A percentile compares a stretch with the other conserved stretches of the same genome.
phyloP scores from a whole-genome alignment of 1,140 invertebrate genomes.

The Ooceraea biroi region DNA sequence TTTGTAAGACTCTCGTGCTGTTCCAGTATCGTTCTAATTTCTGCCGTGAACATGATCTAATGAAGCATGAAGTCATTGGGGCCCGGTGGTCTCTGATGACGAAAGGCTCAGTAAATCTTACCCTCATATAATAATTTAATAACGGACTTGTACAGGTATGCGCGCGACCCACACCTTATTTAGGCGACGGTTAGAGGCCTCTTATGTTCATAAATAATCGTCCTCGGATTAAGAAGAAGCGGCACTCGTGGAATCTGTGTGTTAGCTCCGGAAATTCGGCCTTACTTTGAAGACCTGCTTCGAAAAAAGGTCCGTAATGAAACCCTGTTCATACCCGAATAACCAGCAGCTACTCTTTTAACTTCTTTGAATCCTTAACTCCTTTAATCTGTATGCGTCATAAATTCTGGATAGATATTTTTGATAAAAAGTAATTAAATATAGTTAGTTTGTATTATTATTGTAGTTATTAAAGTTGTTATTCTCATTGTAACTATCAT shows the following conservation, averaged over 20 bases:
- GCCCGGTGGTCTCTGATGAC: conserved; percentile 74
- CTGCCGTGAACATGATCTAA: conserved; percentile 33
- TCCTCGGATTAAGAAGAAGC: conserved; percentile 77
- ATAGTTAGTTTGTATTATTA: too few species aligned
- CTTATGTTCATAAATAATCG: conserved; percentile 82
- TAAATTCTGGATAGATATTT: neutral
- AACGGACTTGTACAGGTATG: conserved; percentile 75
- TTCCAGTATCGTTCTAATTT: conserved; percentile 56
- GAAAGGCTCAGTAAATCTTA: conserved; percentile 79
- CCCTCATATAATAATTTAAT: conserved; percentile 83
- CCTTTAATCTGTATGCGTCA: neutral
- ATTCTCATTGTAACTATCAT: too few species aligned
- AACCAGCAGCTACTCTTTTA: conserved; percentile 31
- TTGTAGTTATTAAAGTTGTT: too few species aligned
- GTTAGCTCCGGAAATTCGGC: conserved; percentile 64
- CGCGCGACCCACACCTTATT: conserved; percentile 72
- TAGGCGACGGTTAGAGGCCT: conserved; percentile 70
- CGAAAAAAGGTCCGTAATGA: conserved; percentile 41
- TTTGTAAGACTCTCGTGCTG: neutral
- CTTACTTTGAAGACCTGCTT: conserved; percentile 58
- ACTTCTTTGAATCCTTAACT: neutral
- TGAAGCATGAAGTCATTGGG: conserved; percentile 61
- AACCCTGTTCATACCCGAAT: conserved; percentile 12
- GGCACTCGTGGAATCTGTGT: conserved; percentile 61
- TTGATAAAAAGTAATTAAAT: conserved; percentile 21